Evolutionary conservation across 2,888 invertebrate genomes (phyloP), one percentile per base, ranked within the genome.

Genomic region (Epinotia nisella): DNA sequence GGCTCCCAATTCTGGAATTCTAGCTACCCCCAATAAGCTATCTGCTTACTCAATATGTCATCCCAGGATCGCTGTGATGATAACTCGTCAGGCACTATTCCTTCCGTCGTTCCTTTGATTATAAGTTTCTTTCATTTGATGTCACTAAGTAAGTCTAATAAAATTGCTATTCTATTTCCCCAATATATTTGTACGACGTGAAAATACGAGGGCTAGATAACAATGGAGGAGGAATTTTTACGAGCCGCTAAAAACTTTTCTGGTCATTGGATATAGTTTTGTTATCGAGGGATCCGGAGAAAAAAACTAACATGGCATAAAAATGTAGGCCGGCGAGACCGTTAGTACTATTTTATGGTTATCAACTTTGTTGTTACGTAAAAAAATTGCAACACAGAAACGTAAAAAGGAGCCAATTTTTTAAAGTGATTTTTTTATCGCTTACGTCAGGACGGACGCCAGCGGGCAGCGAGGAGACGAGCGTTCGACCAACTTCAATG

Each of bases 201-300:
- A 15, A 15, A 41, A 24, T 24, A 29, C n/a, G 5, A 7, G 24
- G 15, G 24, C 15, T 29, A 3, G 7, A 58, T 58, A n/a, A 58
- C n/a, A 58, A 4, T 29, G 7, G 55, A 10, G n/a, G 56, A 10
- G 21, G 19, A 49, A 5, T 45, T 61, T 61, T 45, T 61, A 45
- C 45, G 61, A 24, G 61, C 41, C 4, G 21, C 41, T 21, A 21
- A 61, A 45, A 61, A 61, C n/a, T 61, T 61, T 61, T 45, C 19
- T 61, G 21, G 61, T 24, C 24, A 19, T 61, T 45, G 21, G 39
- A 61, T 61, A 45, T 61, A 45, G 24, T 45, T 61, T 45, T 58
- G 58, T 58, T 29, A 29, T 58, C 9, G 7, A n/a, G 29, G 7
- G 29, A 9, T 29, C 15, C 7, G 29, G 29, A 56, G 4, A 21